These are phyloP conservation scores for Choreutis nemorana DNA, from an alignment of 2,888 invertebrate genomes.

Conservation along the genomic window DNA sequence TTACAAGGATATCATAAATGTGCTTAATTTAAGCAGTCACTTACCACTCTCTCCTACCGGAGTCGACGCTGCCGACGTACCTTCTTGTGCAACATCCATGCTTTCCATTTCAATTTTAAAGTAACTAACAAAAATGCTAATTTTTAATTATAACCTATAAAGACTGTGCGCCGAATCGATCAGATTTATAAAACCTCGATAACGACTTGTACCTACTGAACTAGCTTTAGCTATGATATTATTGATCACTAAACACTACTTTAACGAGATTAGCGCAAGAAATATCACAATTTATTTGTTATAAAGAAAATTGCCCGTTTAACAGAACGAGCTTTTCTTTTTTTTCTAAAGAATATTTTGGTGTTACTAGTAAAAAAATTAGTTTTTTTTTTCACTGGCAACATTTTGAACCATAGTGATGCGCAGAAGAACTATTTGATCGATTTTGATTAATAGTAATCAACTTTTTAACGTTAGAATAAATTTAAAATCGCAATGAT, in stretches of 20 bases:
- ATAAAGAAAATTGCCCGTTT: slow-evolving; percentile 19
- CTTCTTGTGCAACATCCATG: slow-evolving; percentile 59
- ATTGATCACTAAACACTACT: slow-evolving; percentile 11
- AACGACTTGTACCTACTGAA: neutral
- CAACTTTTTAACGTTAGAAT: too few relatives aligned
- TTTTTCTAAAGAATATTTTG: too few relatives aligned
- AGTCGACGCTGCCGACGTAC: slow-evolving; percentile 44
- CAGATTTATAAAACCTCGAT: slow-evolving; percentile 2
- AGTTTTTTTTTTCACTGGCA: too few relatives aligned
- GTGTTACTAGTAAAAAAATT: too few relatives aligned
- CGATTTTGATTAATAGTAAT: too few relatives aligned
- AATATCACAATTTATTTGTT: slow-evolving; percentile 20
- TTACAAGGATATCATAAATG: slow-evolving; percentile 10
- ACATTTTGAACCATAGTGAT: too few relatives aligned
- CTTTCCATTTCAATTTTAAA: slow-evolving; percentile 48
- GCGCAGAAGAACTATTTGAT: too few relatives aligned
- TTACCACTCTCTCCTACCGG: slow-evolving; percentile 56
- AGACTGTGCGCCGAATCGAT: slow-evolving; percentile 8
- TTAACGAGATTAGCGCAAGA: slow-evolving; percentile 13
- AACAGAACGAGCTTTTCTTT: neutral
- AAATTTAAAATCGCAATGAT: too few relatives aligned
- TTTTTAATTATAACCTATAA: slow-evolving; percentile 31
- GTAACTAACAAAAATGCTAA: slow-evolving; percentile 22
- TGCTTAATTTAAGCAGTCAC: slow-evolving; percentile 16
- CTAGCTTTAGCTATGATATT: slow-evolving; percentile 1